Evolutionary conservation across 2,888 invertebrate genomes (phyloP).

Genomic region (Polyommatus icarus): DNA sequence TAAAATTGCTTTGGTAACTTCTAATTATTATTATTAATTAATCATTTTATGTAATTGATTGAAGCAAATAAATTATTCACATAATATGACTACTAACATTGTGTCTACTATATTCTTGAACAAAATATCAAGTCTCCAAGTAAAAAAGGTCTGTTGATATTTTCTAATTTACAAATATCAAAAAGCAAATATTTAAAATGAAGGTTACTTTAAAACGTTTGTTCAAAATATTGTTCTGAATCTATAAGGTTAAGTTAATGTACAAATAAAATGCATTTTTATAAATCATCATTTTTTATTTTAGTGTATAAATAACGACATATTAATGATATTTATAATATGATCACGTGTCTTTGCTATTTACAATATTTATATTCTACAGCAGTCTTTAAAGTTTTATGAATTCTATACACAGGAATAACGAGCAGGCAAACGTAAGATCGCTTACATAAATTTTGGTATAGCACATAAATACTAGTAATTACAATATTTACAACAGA

Average conservation of each 20-base stretch:
- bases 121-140: not conserved
- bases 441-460: slow-evolving; percentile 78
- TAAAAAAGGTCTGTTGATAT: not conserved
- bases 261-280: slow-evolving; percentile 59
- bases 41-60: slow-evolving; percentile 14
- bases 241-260: not conserved
- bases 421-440: slow-evolving; percentile 76
- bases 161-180: not conserved
- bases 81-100: not conserved
- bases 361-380: slow-evolving; percentile 79
- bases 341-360: slow-evolving; percentile 79
- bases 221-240: too few relatives aligned
- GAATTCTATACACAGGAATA: slow-evolving; percentile 76
- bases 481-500: slow-evolving; percentile 77
- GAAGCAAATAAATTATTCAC: not conserved
- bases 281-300: slow-evolving; percentile 71
- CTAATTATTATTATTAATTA: slow-evolving; percentile 20
- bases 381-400: slow-evolving; percentile 82
- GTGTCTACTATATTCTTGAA: not conserved
- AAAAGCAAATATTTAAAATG: not conserved
- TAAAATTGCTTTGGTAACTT: slow-evolving; percentile 26
- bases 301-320: slow-evolving; percentile 77
- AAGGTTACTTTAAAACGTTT: not conserved
- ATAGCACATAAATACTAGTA: slow-evolving; percentile 74
- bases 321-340: slow-evolving; percentile 77